A percentile compares a stretch with the other conserved stretches of the same genome.
Conservation (phyloP, 2,113 vertebrate genomes). For the Galeopterus variegatus region DNA sequence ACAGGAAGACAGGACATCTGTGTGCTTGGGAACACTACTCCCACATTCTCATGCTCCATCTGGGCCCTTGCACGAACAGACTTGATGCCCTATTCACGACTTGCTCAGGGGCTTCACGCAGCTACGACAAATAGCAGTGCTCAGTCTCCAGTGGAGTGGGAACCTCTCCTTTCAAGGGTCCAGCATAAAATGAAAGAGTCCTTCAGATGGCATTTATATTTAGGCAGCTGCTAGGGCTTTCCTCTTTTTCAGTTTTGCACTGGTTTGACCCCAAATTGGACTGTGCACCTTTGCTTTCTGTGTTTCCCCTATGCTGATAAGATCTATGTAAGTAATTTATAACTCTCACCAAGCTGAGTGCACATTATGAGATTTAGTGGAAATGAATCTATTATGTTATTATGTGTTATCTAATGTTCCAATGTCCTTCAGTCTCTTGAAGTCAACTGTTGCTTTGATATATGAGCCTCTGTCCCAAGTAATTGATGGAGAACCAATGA, state of each 20-base stretch:
- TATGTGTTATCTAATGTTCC: not conserved
- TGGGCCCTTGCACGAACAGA: not conserved
- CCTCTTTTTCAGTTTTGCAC: conserved; percentile 10
- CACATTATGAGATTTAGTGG: conserved; percentile 40
- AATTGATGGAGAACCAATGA: not conserved
- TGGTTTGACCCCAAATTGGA: not conserved
- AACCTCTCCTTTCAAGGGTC: conserved; percentile 7
- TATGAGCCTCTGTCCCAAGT: not conserved
- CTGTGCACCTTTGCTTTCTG: not conserved
- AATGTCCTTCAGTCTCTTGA: not conserved
- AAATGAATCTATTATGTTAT: conserved; percentile 38
- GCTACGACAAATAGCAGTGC: not conserved
- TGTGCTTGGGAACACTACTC: conserved; percentile 26
- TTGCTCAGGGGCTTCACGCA: not conserved
- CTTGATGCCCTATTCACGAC: not conserved
- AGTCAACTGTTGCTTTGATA: not conserved
- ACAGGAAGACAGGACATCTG: conserved; percentile 19
- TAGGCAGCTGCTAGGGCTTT: not conserved
- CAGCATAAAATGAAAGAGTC: not conserved
- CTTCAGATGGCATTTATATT: not conserved
- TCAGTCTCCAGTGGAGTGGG: not conserved
- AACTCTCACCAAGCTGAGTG: not conserved
- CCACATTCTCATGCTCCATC: conserved; percentile 45
- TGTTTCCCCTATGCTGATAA: conserved; percentile 18
- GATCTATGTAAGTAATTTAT: not conserved